Percentiles rank a stretch among this genome's conserved stretches.
These are phyloP conservation scores for Drosophila dives DNA, from an alignment of 2,888 invertebrate genomes.

Conservation along the genomic window DNA sequence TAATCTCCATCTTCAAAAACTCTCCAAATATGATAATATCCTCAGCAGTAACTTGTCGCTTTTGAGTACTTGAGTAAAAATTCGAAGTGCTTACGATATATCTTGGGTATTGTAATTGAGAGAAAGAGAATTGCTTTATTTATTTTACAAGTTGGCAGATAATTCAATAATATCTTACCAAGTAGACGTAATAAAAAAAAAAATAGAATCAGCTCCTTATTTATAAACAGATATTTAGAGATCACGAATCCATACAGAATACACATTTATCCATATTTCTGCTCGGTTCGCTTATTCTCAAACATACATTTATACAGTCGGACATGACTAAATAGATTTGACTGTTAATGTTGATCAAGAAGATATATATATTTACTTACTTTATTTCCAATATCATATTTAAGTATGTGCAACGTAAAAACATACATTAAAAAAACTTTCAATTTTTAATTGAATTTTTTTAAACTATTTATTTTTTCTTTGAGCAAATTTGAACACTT, in stretches of 20 bases:
- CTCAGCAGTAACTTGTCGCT: background rate
- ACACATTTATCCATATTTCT: background rate
- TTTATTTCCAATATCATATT: background rate
- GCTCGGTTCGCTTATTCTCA: background rate
- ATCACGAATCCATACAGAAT: background rate
- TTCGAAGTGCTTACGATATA: background rate
- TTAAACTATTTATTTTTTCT: slow-evolving; percentile 19
- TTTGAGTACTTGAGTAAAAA: background rate
- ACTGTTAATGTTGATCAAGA: background rate
- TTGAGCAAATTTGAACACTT: slow-evolving; percentile 52
- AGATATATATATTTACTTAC: background rate
- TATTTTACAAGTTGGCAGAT: background rate
- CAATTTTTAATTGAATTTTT: slow-evolving; percentile 13
- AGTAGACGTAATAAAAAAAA: background rate
- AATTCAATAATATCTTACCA: background rate
- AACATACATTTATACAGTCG: background rate
- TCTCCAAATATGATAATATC: background rate
- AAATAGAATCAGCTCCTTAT: background rate
- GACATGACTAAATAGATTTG: background rate
- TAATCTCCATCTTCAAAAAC: background rate
- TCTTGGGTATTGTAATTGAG: background rate
- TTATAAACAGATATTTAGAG: background rate
- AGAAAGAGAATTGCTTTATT: background rate
- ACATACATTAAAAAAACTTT: slow-evolving; percentile 13
- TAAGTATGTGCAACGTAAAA: background rate